These are phyloP conservation scores for Calidris pugnax DNA, from an alignment of 2,113 vertebrate genomes.

Conservation along the genomic window DNA sequence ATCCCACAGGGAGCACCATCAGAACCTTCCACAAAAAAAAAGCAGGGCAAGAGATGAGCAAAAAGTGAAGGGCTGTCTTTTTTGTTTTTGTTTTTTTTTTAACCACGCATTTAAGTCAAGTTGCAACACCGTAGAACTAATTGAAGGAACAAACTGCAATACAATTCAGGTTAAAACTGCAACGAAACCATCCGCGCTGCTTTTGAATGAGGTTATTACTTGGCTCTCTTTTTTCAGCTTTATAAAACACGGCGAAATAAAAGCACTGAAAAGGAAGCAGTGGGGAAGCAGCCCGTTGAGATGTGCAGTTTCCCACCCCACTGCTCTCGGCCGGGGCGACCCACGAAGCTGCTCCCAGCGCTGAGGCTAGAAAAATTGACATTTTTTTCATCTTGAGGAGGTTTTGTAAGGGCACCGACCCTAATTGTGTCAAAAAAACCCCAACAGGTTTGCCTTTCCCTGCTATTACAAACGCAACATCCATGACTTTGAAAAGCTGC, in stretches of 20 bases:
- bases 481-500: neutral
- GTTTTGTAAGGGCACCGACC: neutral
- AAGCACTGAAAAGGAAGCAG: neutral
- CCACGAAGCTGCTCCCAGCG: neutral
- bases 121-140: neutral
- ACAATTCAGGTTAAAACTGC: neutral
- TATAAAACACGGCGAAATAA: neutral
- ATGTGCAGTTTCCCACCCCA: neutral
- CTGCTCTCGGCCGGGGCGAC: no score
- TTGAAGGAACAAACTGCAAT: neutral
- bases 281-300: neutral
- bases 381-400: neutral
- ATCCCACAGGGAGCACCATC: neutral
- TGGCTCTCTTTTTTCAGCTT: neutral
- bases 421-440: neutral
- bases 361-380: neutral
- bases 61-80: no score
- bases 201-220: neutral
- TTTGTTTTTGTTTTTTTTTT: neutral
- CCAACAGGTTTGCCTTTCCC: neutral
- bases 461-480: neutral
- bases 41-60: neutral
- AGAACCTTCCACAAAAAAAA: neutral
- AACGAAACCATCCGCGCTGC: neutral
- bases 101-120: neutral